These are phyloP conservation scores for Osmoderma eremita DNA, from an alignment of 2,888 invertebrate genomes.

Conservation along the genomic window DNA sequence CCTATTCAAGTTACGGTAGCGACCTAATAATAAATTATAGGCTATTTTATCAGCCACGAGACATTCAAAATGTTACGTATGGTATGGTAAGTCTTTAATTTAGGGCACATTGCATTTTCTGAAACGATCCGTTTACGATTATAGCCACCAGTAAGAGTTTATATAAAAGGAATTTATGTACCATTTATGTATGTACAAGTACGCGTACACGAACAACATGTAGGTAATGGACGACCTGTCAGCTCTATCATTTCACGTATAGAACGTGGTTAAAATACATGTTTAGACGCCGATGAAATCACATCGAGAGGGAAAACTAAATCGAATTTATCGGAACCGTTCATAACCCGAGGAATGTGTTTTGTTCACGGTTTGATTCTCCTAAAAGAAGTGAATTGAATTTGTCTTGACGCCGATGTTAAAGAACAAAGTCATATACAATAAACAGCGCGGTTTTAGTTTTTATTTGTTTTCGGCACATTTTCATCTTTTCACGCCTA, in stretches of 20 bases:
- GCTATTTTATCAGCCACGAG: neutral
- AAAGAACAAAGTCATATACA: slow-evolving; percentile 31
- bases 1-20: slow-evolving; percentile 24
- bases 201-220: no score
- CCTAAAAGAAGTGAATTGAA: slow-evolving; percentile 33
- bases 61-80: slow-evolving; percentile 12
- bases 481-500: slow-evolving; percentile 18
- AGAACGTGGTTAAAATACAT: slow-evolving; percentile 11
- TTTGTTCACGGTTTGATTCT: slow-evolving; percentile 36
- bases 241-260: slow-evolving; percentile 11
- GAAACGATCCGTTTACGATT: neutral
- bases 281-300: slow-evolving; percentile 28
- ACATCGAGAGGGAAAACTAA: slow-evolving; percentile 31
- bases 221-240: neutral
- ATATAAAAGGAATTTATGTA: neutral
- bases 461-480: slow-evolving; percentile 33
- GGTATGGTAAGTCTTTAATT: slow-evolving; percentile 13
- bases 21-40: slow-evolving; percentile 16
- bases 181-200: neutral
- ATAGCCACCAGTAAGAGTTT: neutral
- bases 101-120: neutral
- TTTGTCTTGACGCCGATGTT: slow-evolving; percentile 34
- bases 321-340: slow-evolving; percentile 33
- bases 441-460: slow-evolving; percentile 30
- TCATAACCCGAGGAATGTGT: slow-evolving; percentile 35